Percentiles rank a stretch among this genome's conserved stretches.
Conservation (phyloP, 2,888 invertebrate species). For the Melinopterus prodromus region DNA sequence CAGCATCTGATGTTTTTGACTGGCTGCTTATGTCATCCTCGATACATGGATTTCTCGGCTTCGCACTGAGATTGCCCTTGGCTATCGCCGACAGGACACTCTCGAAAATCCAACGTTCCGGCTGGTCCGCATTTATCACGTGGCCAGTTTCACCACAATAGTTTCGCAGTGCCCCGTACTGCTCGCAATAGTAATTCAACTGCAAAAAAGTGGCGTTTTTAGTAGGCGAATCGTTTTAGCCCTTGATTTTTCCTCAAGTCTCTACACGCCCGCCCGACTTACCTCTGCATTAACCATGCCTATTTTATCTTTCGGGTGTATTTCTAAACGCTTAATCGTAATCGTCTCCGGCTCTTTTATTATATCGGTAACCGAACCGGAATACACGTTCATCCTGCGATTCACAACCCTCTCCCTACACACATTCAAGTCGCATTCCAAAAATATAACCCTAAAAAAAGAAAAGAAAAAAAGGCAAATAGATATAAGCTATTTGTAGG, state of each 20-base stretch:
- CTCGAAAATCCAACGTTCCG: constrained; percentile 53
- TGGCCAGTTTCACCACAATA: constrained; percentile 56
- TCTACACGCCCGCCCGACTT: constrained; percentile 32
- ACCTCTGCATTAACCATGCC: constrained; percentile 54
- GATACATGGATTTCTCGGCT: constrained; percentile 46
- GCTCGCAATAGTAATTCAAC: constrained; percentile 56
- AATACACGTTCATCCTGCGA: constrained; percentile 51
- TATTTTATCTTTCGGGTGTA: constrained; percentile 55
- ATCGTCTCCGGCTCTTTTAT: constrained; percentile 42
- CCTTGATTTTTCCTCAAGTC: not conserved
- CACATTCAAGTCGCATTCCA: constrained; percentile 57
- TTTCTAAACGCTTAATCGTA: constrained; percentile 46
- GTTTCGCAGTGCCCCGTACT: constrained; percentile 56
- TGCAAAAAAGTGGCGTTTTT: constrained; percentile 31
- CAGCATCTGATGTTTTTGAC: not conserved
- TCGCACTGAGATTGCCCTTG: constrained; percentile 46
- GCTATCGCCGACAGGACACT: constrained; percentile 50
- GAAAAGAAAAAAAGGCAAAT: not conserved
- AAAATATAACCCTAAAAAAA: constrained; percentile 52
- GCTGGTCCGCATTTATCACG: constrained; percentile 56
- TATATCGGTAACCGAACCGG: constrained; percentile 51
- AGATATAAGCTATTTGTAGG: too few species aligned
- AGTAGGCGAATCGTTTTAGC: too few species aligned
- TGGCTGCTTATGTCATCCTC: constrained; percentile 24
- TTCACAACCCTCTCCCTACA: constrained; percentile 54